These are phyloP conservation scores for Poeciliopsis turneri DNA, from an alignment of 2,797 vertebrate species.

Conservation along the genomic window DNA sequence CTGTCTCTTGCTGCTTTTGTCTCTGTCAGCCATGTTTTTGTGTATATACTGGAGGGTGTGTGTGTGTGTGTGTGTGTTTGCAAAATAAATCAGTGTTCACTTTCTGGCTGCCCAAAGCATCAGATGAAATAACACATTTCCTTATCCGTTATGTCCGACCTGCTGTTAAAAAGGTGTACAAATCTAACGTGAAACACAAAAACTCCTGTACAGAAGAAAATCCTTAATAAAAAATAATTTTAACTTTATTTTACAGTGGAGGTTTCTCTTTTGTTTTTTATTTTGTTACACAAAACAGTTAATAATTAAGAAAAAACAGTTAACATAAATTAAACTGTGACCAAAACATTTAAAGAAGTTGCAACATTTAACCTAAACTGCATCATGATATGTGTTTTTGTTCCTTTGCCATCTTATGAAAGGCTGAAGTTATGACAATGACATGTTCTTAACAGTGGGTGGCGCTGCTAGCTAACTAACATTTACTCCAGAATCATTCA, in stretches of 20 bases:
- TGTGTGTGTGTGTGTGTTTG: slow-evolving; percentile 1
- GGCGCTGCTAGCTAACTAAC: slow-evolving; percentile 10
- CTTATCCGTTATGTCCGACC: slow-evolving; percentile 34
- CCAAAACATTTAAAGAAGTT: not conserved
- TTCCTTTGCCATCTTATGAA: not conserved
- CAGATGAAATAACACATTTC: slow-evolving; percentile 37
- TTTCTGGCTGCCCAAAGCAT: slow-evolving; percentile 36
- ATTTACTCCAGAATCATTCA: not conserved
- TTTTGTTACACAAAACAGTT: not conserved
- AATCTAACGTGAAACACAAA: slow-evolving; percentile 57
- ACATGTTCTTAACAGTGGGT: slow-evolving; percentile 11
- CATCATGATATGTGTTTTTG: not conserved
- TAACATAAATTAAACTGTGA: not conserved
- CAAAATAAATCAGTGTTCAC: slow-evolving; percentile 14
- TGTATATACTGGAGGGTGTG: slow-evolving; percentile 48
- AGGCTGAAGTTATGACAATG: not conserved
- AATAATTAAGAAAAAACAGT: not conserved
- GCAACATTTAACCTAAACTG: not conserved
- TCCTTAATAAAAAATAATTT: slow-evolving; percentile 65
- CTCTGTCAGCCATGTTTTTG: slow-evolving; percentile 44
- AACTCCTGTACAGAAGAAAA: slow-evolving; percentile 66
- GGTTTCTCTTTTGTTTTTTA: not conserved
- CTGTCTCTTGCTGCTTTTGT: slow-evolving; percentile 32
- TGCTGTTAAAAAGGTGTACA: slow-evolving; percentile 62
- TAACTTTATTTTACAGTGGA: slow-evolving; percentile 9